phyloP scores from a whole-genome alignment of 1,140 invertebrate species.

The Musca vetustissima region DNA sequence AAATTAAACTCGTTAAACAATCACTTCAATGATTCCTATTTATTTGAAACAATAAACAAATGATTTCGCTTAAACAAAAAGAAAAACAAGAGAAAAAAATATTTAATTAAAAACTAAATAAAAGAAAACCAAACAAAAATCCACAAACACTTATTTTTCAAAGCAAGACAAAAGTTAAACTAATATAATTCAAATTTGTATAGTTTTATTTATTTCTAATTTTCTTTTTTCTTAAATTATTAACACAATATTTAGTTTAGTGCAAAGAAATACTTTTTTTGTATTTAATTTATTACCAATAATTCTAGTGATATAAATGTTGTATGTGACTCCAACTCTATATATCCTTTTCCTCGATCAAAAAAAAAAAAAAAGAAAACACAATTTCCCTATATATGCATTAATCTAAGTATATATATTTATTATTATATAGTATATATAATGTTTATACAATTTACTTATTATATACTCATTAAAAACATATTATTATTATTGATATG shows the following conservation, averaged over 20 bases:
- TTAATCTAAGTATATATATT: neutral
- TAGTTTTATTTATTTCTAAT: too few relatives aligned
- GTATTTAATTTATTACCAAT: neutral
- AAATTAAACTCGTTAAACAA: slow-evolving; percentile 7
- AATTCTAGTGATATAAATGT: slow-evolving; percentile 21
- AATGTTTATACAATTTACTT: slow-evolving; percentile 24
- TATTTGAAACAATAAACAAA: slow-evolving; percentile 19
- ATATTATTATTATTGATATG: slow-evolving; percentile 11
- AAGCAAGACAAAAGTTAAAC: neutral
- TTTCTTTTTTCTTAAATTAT: neutral
- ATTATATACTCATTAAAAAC: slow-evolving; percentile 11
- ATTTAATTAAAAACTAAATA: neutral
- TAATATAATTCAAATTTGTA: neutral
- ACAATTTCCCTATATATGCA: neutral
- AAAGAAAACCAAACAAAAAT: neutral
- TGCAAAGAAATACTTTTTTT: neutral
- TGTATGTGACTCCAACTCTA: slow-evolving; percentile 11
- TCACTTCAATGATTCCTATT: slow-evolving; percentile 21
- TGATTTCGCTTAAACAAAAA: slow-evolving; percentile 9
- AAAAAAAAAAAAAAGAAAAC: too few relatives aligned
- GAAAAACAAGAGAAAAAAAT: neutral
- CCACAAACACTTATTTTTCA: neutral
- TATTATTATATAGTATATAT: slow-evolving; percentile 10
- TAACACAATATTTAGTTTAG: neutral
- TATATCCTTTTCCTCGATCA: neutral